These are phyloP conservation scores for Ptilonorhynchus violaceus DNA, from an alignment of 2,113 vertebrate species.

Conservation along the genomic window DNA sequence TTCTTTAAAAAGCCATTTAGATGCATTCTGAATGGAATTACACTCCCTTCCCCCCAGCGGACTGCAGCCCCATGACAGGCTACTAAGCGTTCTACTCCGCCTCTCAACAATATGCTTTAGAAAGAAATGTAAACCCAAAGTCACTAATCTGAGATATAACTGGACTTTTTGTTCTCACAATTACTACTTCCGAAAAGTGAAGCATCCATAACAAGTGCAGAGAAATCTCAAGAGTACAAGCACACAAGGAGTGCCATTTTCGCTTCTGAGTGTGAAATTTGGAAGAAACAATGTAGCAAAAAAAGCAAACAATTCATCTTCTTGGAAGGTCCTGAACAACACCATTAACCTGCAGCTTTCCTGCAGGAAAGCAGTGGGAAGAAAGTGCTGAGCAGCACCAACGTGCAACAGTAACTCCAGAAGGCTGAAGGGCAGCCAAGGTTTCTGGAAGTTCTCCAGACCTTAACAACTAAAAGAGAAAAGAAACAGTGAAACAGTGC, in stretches of 20 bases:
- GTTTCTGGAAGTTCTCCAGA: not conserved
- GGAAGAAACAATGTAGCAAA: not conserved
- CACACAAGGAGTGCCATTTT: not conserved
- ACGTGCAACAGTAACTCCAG: not conserved
- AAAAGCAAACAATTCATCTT: not conserved
- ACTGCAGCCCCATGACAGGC: not conserved
- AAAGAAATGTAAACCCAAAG: not conserved
- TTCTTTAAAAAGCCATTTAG: not conserved
- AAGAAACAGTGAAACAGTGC: not conserved
- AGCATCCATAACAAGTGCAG: not conserved
- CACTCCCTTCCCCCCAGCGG: not conserved
- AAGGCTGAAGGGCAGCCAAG: not conserved
- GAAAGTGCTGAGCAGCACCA: not conserved
- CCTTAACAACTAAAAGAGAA: not conserved
- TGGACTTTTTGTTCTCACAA: not conserved
- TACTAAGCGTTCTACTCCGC: not conserved
- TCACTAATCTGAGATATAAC: not conserved
- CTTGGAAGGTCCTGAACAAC: not conserved
- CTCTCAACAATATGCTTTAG: not conserved
- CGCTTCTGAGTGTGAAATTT: rapidly evolving
- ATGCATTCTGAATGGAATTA: not conserved
- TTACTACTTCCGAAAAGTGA: not conserved
- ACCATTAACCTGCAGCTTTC: not conserved
- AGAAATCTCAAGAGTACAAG: not conserved
- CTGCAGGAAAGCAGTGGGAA: not conserved